Evolutionary conservation across 2,797 vertebrate species (phyloP), one percentile per base, ranked within the genome.

Genomic region (Ctenopoma multispine): DNA sequence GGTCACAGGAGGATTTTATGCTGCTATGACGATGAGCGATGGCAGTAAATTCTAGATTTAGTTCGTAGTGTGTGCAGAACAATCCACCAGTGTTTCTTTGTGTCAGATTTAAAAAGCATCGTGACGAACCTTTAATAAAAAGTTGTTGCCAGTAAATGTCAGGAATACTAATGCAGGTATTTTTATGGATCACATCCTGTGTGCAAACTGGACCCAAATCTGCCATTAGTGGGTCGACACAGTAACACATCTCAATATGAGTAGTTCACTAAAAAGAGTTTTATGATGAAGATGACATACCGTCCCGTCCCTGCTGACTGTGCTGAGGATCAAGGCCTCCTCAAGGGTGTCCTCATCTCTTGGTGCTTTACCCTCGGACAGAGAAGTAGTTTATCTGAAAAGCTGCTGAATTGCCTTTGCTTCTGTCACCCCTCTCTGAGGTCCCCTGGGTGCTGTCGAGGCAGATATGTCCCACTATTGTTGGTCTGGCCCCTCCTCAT

Each of bases 401-500:
- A 73, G 14, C 63, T 27, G 43, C 21, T 80, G 59, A 67, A 58
- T 20, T 7, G 46, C 61, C 18, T 62, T 31, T 51, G 57, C 59
- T 12, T 50, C 62, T 43, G 59, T 47, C 36, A 12, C 13, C 62
- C 48, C 29, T 44, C 41, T 64, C 14, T 48, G 29, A 12, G 64
- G 67, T 65, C 53, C 54, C 44, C 67, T 38, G 51, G 43, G 18
- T 49, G 50, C 18, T 69, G 80, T 67, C 20, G 20, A 63, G 71
- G 29, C 63, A 80, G 58, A 34, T 44, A 76, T 90, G 81, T 44
- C 48, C 31, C 49, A 10, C 74, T 79, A 61, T 90, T 88, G 87
- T 88, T 84, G 54, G 13, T 40, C 44, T 86, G 66, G 86, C 86
- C 84, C 92, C 92, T 91, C 91, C 92, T 89, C 75, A 55, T 65